These are phyloP conservation scores for Bombus pyrosoma DNA, from an alignment of 1,140 invertebrate genomes.

Conservation along the genomic window DNA sequence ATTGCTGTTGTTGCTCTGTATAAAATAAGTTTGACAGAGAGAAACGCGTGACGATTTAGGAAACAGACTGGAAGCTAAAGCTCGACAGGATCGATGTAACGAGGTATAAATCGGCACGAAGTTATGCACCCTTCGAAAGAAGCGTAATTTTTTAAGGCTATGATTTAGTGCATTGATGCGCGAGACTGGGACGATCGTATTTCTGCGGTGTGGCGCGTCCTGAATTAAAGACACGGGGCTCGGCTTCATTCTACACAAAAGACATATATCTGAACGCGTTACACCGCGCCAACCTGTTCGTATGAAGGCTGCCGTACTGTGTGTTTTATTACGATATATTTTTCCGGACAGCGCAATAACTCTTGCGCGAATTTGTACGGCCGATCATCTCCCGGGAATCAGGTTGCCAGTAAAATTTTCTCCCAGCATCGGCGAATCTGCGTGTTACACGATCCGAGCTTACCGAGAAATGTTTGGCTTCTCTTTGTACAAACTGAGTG, in stretches of 20 bases:
- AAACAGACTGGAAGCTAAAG: background rate
- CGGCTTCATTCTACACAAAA: background rate
- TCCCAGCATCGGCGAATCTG: background rate
- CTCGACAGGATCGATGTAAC: background rate
- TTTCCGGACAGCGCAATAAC: background rate
- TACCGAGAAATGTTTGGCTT: too few species aligned
- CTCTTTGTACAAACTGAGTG: too few species aligned
- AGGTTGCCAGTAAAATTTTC: too few species aligned
- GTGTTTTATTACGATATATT: slow-evolving; percentile 16
- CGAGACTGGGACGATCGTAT: background rate
- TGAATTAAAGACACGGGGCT: slow-evolving; percentile 6
- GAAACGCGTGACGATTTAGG: background rate
- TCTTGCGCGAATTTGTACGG: slow-evolving; percentile 1
- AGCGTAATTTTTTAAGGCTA: background rate
- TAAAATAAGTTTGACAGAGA: background rate
- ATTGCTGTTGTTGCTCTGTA: too few species aligned
- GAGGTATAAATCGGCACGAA: background rate
- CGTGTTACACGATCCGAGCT: background rate
- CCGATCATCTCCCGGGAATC: background rate
- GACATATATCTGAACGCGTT: background rate
- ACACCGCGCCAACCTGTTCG: background rate
- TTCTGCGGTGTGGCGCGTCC: background rate
- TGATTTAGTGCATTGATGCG: background rate
- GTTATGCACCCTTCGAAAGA: background rate
- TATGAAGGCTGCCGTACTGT: background rate